Conservation (phyloP, 1,140 invertebrate genomes). For the Telenomus remus region DNA sequence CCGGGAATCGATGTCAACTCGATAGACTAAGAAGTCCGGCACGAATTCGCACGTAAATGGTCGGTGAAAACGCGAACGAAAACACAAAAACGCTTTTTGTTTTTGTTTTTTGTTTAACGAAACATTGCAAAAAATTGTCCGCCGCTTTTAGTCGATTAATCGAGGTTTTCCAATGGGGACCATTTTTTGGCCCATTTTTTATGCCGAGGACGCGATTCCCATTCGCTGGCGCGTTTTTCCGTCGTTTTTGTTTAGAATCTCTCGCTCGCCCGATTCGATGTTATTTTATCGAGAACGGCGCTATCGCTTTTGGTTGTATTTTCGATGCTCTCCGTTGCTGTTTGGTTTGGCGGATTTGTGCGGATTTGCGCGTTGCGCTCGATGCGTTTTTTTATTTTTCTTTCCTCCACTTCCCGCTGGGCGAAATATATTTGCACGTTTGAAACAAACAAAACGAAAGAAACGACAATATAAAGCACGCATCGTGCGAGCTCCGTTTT, state of each 20-base stretch:
- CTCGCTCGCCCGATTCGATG: conserved; percentile 31
- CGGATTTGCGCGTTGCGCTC: conserved; percentile 37
- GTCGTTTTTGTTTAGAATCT: conserved; percentile 23
- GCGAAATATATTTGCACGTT: conserved; percentile 42
- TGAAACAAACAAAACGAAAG: conserved; percentile 5
- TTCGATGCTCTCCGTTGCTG: conserved; percentile 39
- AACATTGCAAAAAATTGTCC: not conserved
- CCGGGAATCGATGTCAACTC: conserved; percentile 18
- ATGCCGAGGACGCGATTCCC: no score
- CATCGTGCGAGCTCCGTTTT: conserved; percentile 4
- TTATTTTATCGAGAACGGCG: conserved; percentile 43
- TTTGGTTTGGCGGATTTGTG: conserved; percentile 47
- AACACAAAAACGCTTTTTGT: no score
- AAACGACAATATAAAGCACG: not conserved
- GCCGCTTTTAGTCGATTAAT: not conserved
- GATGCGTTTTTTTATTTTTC: conserved; percentile 40
- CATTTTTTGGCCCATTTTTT: conserved; percentile 22
- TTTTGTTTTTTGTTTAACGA: no score
- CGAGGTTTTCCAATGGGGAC: conserved; percentile 7
- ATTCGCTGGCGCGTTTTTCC: conserved; percentile 9
- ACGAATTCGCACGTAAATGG: conserved; percentile 8
- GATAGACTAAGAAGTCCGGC: conserved; percentile 21
- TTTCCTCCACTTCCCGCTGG: not conserved
- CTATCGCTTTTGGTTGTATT: conserved; percentile 39
- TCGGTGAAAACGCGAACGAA: conserved; percentile 1